Conservation (phyloP, 2,113 vertebrate genomes). For the Lagopus muta region DNA sequence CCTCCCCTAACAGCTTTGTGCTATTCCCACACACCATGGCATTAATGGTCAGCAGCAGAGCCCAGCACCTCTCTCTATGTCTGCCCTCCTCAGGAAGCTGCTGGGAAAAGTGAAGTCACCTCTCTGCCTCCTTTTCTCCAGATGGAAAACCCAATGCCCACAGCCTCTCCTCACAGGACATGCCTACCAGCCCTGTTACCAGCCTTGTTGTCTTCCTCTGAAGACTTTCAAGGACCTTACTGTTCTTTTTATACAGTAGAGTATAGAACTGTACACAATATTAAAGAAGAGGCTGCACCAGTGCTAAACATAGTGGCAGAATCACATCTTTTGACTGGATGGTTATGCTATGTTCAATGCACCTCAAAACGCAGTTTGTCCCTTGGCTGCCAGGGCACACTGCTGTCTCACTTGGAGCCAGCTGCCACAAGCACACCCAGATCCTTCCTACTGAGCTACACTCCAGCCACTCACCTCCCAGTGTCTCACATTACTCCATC, state of each 20-base stretch:
- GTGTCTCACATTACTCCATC: not conserved
- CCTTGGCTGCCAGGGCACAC: not conserved
- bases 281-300: not conserved
- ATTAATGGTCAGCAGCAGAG: not conserved
- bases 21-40: not conserved
- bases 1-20: not conserved
- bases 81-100: not conserved
- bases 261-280: not conserved
- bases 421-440: not conserved
- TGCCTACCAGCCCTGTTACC: too few species aligned
- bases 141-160: too few species aligned
- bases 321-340: not conserved
- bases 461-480: not conserved
- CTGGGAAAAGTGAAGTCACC: not conserved
- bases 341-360: not conserved
- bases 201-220: too few species aligned
- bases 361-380: not conserved
- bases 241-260: not conserved
- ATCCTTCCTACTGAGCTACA: not conserved
- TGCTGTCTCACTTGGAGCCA: not conserved
- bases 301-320: not conserved
- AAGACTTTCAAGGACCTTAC: not conserved
- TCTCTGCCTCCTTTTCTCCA: not conserved
- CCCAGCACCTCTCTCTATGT: not conserved
- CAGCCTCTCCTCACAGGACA: too few species aligned